Percentiles rank a stretch among this genome's conserved stretches.
These are phyloP conservation scores for Callimorpha dominula DNA, from an alignment of 2,888 invertebrate species.

Conservation along the genomic window DNA sequence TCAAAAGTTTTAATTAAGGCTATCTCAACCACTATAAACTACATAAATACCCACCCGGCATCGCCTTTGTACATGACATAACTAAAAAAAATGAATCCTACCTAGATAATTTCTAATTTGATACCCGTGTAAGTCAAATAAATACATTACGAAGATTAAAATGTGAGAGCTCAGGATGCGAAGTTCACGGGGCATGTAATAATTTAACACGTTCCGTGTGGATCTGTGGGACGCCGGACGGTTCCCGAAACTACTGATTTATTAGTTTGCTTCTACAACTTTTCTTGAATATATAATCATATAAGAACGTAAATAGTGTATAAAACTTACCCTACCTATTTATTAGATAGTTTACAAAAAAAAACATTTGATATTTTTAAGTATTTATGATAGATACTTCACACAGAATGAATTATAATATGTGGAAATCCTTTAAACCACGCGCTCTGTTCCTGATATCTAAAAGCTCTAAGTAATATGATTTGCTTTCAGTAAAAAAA, in stretches of 20 bases:
- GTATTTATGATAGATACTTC: too few relatives aligned
- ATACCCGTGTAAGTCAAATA: background rate
- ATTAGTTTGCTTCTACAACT: background rate
- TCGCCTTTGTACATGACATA: background rate
- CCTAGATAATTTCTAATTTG: background rate
- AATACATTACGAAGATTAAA: background rate
- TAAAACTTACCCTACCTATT: too few relatives aligned
- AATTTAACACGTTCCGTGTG: background rate
- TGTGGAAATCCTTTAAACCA: too few relatives aligned
- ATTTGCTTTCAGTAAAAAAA: too few relatives aligned
- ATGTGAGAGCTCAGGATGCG: background rate
- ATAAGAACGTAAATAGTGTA: too few relatives aligned
- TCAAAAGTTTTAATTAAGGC: background rate
- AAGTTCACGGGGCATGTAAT: background rate
- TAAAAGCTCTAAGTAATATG: too few relatives aligned
- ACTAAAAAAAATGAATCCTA: background rate
- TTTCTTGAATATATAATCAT: too few relatives aligned
- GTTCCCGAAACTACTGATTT: background rate
- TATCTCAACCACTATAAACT: background rate
- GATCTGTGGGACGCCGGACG: background rate
- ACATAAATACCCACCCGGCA: background rate
- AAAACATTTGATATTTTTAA: too few relatives aligned
- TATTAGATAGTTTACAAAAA: too few relatives aligned
- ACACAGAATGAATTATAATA: too few relatives aligned
- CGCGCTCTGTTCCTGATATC: too few relatives aligned